Conservation (phyloP, 2,113 vertebrate genomes). For the Hyperopisus bebe region DNA sequence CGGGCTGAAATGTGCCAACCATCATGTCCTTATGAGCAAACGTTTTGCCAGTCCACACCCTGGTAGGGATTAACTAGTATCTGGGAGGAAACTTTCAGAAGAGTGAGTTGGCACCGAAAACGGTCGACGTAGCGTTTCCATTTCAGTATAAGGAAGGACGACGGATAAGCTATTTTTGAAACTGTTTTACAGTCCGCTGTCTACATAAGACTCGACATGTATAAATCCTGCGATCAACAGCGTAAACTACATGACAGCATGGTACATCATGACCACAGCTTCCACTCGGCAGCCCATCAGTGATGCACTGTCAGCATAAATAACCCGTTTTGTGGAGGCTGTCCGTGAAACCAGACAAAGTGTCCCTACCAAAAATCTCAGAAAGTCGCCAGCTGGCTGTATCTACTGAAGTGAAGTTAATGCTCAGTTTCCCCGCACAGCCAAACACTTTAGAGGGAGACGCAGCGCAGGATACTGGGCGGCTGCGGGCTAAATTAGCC, state of each 20-base stretch:
- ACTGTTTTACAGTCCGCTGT: neutral
- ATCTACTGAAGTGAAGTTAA: neutral
- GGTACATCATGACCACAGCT: neutral
- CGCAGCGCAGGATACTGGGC: neutral
- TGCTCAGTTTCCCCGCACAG: neutral
- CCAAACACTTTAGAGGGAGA: neutral
- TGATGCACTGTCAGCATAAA: neutral
- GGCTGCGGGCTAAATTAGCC: neutral
- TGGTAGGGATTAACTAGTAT: neutral
- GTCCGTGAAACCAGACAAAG: neutral
- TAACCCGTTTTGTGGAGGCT: neutral
- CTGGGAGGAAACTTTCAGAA: neutral
- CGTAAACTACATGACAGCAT: neutral
- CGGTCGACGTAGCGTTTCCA: neutral
- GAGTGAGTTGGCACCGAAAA: neutral
- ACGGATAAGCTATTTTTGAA: neutral
- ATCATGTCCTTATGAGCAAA: neutral
- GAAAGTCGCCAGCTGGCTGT: neutral
- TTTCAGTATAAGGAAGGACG: neutral
- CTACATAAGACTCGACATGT: neutral
- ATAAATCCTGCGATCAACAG: neutral
- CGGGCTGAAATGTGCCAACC: neutral
- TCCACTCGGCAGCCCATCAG: neutral
- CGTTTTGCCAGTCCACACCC: neutral
- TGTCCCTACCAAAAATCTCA: neutral